Evolutionary conservation across 2,113 vertebrate genomes (phyloP).

Genomic region (Oncorhynchus nerka): DNA sequence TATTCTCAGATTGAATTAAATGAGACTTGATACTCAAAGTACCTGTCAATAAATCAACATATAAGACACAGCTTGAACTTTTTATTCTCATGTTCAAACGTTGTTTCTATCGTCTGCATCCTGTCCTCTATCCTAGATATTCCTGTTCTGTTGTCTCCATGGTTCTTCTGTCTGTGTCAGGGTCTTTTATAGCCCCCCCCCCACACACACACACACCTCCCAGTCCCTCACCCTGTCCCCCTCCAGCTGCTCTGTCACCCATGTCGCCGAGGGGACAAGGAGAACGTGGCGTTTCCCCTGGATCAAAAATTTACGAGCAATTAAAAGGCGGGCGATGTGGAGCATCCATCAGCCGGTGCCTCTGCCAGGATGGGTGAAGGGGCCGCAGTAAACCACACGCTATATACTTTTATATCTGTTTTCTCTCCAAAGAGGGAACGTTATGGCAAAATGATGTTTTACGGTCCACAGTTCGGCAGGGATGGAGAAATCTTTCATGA

Average conservation of each 20-base stretch:
- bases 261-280: constrained; percentile 89
- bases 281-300: constrained; percentile 91
- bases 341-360: constrained; percentile 90
- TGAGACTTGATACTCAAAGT: no score
- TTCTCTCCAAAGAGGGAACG: constrained; percentile 94
- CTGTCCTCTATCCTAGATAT: no score
- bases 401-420: constrained; percentile 99
- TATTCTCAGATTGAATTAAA: no score
- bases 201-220: constrained; percentile 13
- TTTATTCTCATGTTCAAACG: no score
- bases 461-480: constrained; percentile 77
- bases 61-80: no score
- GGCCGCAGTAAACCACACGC: constrained; percentile 91
- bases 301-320: constrained; percentile 92
- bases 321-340: constrained; percentile 92
- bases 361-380: constrained; percentile 71
- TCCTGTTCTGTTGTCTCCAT: no score
- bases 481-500: constrained; percentile 71
- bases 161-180: neutral
- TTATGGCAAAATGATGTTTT: constrained; percentile 93
- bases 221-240: constrained; percentile 25
- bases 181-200: neutral
- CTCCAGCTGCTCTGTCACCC: constrained; percentile 85
- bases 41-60: no score
- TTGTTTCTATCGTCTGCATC: neutral